Base-by-base conservation (phyloP, 2,797 vertebrate species). In the Danionella dracula region DNA sequence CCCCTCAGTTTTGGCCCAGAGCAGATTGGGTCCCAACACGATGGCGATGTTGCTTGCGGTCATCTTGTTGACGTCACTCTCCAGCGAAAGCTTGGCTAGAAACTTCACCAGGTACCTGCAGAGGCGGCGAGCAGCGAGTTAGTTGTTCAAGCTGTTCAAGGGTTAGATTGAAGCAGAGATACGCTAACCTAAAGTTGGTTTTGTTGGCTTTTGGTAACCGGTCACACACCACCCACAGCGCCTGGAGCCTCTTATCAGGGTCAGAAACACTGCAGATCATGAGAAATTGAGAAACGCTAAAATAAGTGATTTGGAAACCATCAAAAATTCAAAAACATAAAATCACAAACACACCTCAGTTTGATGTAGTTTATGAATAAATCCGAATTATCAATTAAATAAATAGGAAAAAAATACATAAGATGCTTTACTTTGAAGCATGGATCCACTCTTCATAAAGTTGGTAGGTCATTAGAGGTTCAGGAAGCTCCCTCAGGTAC, bases 21-120 rank as follows among this genome's bases (percentile, higher is more conserved):
- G 67, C 76, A 99, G 81, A 83, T 98, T 99, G 68, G 97, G 97
- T 65, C 97, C 97, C 71, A 99, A 78, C 11, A 98, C 97, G 4
- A 98, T 98, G 20, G 95, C 90, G 0, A 99, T 91, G 76, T 99
- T 99, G 83, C 92, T 98, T 3, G 96, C 92, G 0, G 92, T 95
- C 97, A 99, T 99, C 82, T 99, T 99, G 78, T 99, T 99, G 13
- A 93, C 23, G 0, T 98, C 96, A 0, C 97, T 96, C 76, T 93
- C 93, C 81, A 96, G 94, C 48, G 95, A 90, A 54, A 99, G 89
- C 79, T 90, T 98, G 20, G 96, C 90, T 46, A 97, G 85, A 77
- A 98, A 99, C 87, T 98, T 99, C 71, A 98, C 93, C 82, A 99
- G 86, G 87, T 99, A 99, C 87, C 97, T 99, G 72, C 8, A 83